Conservation (phyloP, 2,797 vertebrate genomes). For the Tragelaphus eurycerus region DNA sequence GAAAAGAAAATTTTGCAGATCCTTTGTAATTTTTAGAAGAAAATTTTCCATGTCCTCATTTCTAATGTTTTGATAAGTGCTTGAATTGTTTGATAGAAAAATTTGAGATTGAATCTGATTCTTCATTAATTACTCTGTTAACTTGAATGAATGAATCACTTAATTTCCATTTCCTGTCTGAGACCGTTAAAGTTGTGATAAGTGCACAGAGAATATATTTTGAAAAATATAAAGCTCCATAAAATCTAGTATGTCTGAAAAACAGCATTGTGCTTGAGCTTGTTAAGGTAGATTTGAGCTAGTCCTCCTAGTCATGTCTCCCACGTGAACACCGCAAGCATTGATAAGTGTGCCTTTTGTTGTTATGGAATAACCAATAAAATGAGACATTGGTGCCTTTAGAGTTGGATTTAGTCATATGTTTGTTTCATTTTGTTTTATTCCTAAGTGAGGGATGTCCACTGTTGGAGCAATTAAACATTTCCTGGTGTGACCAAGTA, state of each 20-base stretch:
- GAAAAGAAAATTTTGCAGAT: background rate
- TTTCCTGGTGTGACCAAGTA: constrained; percentile 99
- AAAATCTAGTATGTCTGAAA: background rate
- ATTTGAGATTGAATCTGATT: background rate
- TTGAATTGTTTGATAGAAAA: constrained; percentile 1
- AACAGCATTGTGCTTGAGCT: background rate
- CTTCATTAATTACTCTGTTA: constrained; percentile 10
- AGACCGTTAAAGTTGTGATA: background rate
- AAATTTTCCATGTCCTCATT: constrained; percentile 6
- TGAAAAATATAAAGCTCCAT: background rate
- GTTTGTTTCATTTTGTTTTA: constrained; percentile 65
- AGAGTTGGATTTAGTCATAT: constrained; percentile 39
- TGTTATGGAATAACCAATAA: background rate
- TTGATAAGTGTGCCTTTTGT: background rate
- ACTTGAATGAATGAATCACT: background rate
- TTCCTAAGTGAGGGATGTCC: constrained; percentile 95
- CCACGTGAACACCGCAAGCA: background rate
- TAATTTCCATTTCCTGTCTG: background rate
- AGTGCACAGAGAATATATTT: background rate
- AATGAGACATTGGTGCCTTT: constrained; percentile 32
- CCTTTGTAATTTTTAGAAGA: background rate
- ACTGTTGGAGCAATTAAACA: constrained; percentile 95
- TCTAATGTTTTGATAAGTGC: background rate
- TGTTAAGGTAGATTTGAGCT: background rate
- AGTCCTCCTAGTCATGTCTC: background rate